Base-by-base conservation (phyloP, 2,888 invertebrate species). In the Netelia melanura region DNA sequence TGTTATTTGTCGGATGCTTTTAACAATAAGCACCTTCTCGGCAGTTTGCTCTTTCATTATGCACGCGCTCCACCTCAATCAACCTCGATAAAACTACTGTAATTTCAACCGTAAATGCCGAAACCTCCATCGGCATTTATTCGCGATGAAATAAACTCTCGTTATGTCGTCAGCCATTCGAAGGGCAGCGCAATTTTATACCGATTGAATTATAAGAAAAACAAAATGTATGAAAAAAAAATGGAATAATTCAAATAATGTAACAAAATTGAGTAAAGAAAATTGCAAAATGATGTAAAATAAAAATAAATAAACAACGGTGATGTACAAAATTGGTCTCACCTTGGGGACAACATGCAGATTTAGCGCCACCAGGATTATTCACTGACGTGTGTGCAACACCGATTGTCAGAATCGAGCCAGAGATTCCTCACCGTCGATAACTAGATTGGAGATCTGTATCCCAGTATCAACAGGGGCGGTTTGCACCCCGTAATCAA, bases 11-110 rank as follows among this genome's bases (percentile, higher is more conserved):
- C 68, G 65, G 71, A 72, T 56, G 48, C 58, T 77, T 76, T 84
- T 65, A 21, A 61, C 58, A 17, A 65, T 52, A 67, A 61, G n/a
- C 52, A 70, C 23, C 64, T 23, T 58, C 61, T 61, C 54, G 56
- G 17, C 62, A 54, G 44, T 76, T 70, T 70, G 62, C 68, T 64
- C 75, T 75, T 81, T 68, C 81, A 68, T 81, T 81, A 75, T 23
- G 75, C 58, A 61, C 58, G 48, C 67, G 67, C 52, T 58, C 38
- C 56, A 58, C 75, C 64, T 70, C 68, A 21, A 83, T 83, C 52
- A 74, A 80, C 74, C 68, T 68, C 79, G 64, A 71, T 74, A 74
- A 78, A 79, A 75, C 74, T 52, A 52, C 52, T 30, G n/a, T 21
- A 56, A 52, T 64, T 52, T 25, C 21, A 21, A 67, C 65, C 21